Base-by-base conservation (phyloP, 35 echinoderm and acorn worm species). In the Holothuria glaberrima region DNA sequence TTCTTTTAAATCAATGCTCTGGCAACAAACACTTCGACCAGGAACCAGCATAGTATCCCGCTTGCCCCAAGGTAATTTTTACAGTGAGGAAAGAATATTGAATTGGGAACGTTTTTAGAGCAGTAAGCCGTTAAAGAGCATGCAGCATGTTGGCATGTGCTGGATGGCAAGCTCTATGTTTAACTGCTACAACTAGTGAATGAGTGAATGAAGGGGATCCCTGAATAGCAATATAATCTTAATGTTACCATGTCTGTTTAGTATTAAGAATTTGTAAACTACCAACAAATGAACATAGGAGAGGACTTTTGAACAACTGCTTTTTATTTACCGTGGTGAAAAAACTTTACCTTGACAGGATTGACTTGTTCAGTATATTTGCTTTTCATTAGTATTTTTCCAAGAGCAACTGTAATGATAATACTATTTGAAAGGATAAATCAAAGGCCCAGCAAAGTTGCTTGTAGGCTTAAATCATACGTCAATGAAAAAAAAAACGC, bases 31-130 rank as follows among this genome's bases (percentile, higher is more conserved):
- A 64, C 12, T 64, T 14, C 60, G 60, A 64, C 60, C 60, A 64
- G 60, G 60, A 64, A 64, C 60, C 60, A 64, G 60, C 60, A 64
- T 64, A 64, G 60, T 64, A 12, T 14, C 60, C 60, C 12, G 60
- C 60, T 20, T 64, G 60, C 60, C 60, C 26, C 4, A 20, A 20
- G 19, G 60, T 64, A 64, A 64, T 64, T 64, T 5, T 2, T 4
- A 64, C 60, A 64, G 60, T 4, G 12, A 4, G 60, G 60, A 64
- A 64, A 64, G 60, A 14, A 64, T 20, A 4, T 14, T 64, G 19
- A 64, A 3, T 14, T 2, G 60, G 60, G 12, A 64, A 12, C 60
- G 12, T 14, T 64, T 64, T 2, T 64, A 64, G 60, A 64, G 13
- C 60, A 64, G 36, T 7, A n/a, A 41, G 36, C 36, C 2, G 60